Percentiles rank a stretch among this genome's conserved stretches.
phyloP scores from a whole-genome alignment of 2,113 vertebrate genomes.

The Eulemur macaco region DNA sequence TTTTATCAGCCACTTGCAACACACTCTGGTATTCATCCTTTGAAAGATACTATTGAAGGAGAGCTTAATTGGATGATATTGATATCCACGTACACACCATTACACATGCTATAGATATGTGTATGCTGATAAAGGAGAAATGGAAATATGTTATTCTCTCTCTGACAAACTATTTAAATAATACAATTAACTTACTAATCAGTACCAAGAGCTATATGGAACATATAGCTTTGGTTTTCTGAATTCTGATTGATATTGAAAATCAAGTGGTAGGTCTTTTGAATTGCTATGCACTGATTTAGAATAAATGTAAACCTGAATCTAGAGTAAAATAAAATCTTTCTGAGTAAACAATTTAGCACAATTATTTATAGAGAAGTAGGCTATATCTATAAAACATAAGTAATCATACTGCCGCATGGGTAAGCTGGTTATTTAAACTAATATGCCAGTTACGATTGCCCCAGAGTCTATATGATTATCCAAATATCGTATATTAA shows the following conservation, averaged over 20 bases:
- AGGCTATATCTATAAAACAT: slow-evolving; percentile 39
- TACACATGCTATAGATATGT: slow-evolving; percentile 13
- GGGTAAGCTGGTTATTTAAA: slow-evolving; percentile 46
- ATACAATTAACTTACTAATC: slow-evolving; percentile 60
- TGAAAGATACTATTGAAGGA: slow-evolving; percentile 39
- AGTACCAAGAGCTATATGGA: background rate
- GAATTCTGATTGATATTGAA: slow-evolving; percentile 61
- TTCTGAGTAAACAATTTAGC: slow-evolving; percentile 56
- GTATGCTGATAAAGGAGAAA: background rate
- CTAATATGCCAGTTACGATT: background rate
- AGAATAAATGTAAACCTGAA: slow-evolving; percentile 27
- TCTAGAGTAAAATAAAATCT: slow-evolving; percentile 64
- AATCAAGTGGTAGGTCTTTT: slow-evolving; percentile 50
- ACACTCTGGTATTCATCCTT: slow-evolving; percentile 26
- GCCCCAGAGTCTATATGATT: background rate
- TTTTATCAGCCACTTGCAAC: slow-evolving; percentile 51
- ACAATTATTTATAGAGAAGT: slow-evolving; percentile 65
- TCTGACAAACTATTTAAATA: slow-evolving; percentile 54
- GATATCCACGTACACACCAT: slow-evolving; percentile 13
- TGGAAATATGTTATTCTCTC: background rate
- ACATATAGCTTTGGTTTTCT: slow-evolving; percentile 44
- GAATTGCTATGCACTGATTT: slow-evolving; percentile 62
- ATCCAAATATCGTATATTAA: background rate
- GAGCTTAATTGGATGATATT: slow-evolving; percentile 54
- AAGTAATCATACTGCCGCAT: slow-evolving; percentile 16